Evolutionary conservation across 2,888 invertebrate genomes (phyloP).

Genomic region (Tenthredo mesomela): DNA sequence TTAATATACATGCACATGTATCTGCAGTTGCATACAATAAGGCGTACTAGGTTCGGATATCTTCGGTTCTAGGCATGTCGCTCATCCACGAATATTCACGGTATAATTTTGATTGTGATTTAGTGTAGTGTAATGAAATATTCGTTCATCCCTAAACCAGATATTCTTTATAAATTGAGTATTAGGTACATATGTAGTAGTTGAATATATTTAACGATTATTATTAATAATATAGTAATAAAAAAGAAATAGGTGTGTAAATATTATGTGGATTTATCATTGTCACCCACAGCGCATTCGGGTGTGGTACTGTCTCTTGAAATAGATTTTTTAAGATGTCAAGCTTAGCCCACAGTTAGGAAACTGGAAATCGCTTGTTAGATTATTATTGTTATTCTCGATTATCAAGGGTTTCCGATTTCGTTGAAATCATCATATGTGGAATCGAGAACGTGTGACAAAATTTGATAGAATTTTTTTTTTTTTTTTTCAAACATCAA

Average conservation of each 20-base stretch:
- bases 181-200: constrained; percentile 21
- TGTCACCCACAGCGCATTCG: constrained; percentile 54
- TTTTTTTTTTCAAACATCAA: neutral
- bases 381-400: constrained; percentile 44
- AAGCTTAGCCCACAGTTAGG: neutral
- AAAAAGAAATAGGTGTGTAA: neutral
- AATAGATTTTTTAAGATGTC: neutral
- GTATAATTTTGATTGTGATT: neutral
- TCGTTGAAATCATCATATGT: constrained; percentile 46
- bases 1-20: too few species aligned
- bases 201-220: neutral
- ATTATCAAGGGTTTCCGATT: constrained; percentile 51
- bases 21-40: too few species aligned
- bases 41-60: too few species aligned
- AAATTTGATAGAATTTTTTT: neutral
- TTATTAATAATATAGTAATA: neutral
- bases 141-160: neutral
- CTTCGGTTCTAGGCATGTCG: too few species aligned
- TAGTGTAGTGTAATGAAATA: neutral
- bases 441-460: constrained; percentile 23
- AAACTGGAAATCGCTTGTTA: neutral
- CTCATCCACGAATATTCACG: too few species aligned
- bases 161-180: constrained; percentile 19
- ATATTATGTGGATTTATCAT: constrained; percentile 55
- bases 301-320: constrained; percentile 52